These are phyloP conservation scores for Amyelois transitella DNA, from an alignment of 1,140 invertebrate species.

Conservation along the genomic window DNA sequence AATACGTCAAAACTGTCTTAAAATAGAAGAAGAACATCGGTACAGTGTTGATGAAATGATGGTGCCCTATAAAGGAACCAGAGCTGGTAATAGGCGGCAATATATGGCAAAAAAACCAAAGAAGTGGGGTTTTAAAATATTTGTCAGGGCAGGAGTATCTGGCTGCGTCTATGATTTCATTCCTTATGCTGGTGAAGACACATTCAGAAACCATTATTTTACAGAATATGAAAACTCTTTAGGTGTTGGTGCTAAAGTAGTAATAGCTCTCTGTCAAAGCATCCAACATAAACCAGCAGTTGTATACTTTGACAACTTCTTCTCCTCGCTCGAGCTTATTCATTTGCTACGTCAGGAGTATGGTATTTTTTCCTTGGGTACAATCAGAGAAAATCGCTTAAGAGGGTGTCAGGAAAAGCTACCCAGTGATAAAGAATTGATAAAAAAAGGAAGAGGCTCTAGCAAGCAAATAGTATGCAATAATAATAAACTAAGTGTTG, in stretches of 20 bases:
- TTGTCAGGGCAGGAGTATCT: too few relatives aligned
- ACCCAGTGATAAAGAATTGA: slow-evolving; percentile 14
- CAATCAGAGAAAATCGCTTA: slow-evolving; percentile 14
- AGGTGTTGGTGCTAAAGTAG: slow-evolving; percentile 23
- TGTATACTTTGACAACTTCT: slow-evolving; percentile 28
- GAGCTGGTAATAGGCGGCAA: slow-evolving; percentile 28
- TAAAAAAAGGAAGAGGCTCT: slow-evolving; percentile 15
- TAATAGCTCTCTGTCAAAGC: slow-evolving; percentile 23
- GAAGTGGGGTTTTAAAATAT: too few relatives aligned
- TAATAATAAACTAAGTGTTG: background rate
- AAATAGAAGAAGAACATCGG: too few relatives aligned
- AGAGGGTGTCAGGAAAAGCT: slow-evolving; percentile 2
- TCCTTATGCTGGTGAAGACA: slow-evolving; percentile 35
- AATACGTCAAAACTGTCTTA: too few relatives aligned
- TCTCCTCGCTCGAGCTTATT: slow-evolving; percentile 20
- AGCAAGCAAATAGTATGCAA: slow-evolving; percentile 7
- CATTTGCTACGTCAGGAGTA: slow-evolving; percentile 19
- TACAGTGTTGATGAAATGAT: too few relatives aligned
- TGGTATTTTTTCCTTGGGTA: slow-evolving; percentile 18
- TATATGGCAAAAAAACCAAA: slow-evolving; percentile 28
- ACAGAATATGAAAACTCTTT: slow-evolving; percentile 21
- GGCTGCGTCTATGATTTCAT: slow-evolving; percentile 52
- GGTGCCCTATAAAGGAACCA: too few relatives aligned
- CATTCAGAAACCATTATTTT: slow-evolving; percentile 19
- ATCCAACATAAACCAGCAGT: too few relatives aligned